These are phyloP conservation scores for Ypsolopha sequella DNA, from an alignment of 2,888 invertebrate genomes.

Conservation along the genomic window DNA sequence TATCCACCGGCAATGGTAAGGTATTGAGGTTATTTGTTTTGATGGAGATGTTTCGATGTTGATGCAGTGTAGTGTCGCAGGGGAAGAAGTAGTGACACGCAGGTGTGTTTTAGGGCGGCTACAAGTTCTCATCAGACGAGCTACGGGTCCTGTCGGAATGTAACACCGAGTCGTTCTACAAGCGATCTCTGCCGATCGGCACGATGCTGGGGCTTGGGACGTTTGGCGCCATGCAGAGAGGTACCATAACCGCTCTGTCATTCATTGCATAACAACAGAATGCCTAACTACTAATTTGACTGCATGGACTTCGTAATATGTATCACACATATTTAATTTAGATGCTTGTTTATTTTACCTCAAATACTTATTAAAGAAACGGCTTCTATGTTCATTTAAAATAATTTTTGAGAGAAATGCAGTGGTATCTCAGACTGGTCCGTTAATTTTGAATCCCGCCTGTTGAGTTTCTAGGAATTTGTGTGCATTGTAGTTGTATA, in stretches of 20 bases:
- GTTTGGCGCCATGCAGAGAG: conserved; percentile 76
- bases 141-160: conserved; percentile 78
- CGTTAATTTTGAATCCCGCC: too few species aligned
- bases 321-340: too few species aligned
- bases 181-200: conserved; percentile 78
- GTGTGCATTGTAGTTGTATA: too few species aligned
- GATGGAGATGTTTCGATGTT: background rate
- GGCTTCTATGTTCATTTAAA: too few species aligned
- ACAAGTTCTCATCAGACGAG: conserved; percentile 79
- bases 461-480: too few species aligned
- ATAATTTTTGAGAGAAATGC: too few species aligned
- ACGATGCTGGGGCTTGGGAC: conserved; percentile 73
- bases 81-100: conserved; percentile 9
- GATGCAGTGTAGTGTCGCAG: conserved; percentile 2
- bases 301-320: too few species aligned
- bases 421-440: too few species aligned
- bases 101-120: conserved; percentile 46
- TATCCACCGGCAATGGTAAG: background rate
- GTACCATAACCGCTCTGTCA: conserved; percentile 25
- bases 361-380: too few species aligned
- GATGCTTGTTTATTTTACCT: too few species aligned
- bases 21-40: background rate
- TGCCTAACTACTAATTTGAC: too few species aligned
- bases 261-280: too few species aligned
- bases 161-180: conserved; percentile 82